phyloP scores from a whole-genome alignment of 1,140 invertebrate species.

The Ditylenchus dipsaci region DNA sequence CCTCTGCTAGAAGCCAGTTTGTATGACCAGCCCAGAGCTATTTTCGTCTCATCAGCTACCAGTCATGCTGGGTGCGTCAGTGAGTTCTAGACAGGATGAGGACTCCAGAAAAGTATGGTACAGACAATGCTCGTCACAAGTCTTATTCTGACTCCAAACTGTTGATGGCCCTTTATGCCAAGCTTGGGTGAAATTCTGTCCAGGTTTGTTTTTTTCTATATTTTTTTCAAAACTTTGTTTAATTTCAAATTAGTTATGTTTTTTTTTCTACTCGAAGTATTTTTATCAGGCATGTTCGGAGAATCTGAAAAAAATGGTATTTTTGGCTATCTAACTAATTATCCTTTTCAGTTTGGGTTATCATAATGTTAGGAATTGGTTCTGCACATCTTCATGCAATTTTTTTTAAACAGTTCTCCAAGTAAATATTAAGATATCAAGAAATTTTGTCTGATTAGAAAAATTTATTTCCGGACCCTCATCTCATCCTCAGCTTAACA shows the following conservation, averaged over 20 bases:
- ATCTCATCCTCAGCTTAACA: too few species aligned
- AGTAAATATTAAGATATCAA: too few species aligned
- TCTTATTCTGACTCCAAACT: not conserved
- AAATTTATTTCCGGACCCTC: too few species aligned
- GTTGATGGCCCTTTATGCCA: not conserved
- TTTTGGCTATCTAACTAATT: too few species aligned
- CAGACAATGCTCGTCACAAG: constrained; percentile 1
- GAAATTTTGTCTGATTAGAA: too few species aligned
- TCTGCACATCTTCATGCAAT: too few species aligned
- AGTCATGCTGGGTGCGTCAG: not conserved
- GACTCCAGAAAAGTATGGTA: not conserved
- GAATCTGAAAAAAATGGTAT: too few species aligned
- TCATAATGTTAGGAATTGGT: too few species aligned
- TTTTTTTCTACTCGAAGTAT: not conserved
- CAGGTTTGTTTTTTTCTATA: not conserved
- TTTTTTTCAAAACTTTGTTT: not conserved
- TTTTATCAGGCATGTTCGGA: too few species aligned
- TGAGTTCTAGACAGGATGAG: not conserved
- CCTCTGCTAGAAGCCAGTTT: not conserved
- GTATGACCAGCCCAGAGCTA: not conserved
- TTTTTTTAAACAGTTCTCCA: too few species aligned
- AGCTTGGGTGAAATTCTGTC: not conserved
- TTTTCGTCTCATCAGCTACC: not conserved
- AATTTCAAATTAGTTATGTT: not conserved
- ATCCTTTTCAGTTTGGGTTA: too few species aligned